Conservation (phyloP, 2,888 invertebrate genomes). For the Uropetala carovei region DNA sequence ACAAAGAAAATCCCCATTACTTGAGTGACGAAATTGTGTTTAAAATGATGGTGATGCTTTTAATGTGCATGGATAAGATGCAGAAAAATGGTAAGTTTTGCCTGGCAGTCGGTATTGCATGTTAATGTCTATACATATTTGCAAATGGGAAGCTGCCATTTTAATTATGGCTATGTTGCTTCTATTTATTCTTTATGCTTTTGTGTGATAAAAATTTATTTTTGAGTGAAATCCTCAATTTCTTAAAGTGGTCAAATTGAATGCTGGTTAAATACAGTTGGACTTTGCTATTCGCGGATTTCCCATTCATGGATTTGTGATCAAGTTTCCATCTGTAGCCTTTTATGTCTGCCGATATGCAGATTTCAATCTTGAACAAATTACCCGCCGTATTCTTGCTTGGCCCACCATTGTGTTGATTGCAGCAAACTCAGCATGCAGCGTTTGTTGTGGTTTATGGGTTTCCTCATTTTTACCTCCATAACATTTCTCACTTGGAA, state of each 20-base stretch:
- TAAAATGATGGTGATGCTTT: constrained; percentile 88
- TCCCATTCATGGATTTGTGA: neutral
- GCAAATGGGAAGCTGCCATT: neutral
- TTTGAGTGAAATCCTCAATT: neutral
- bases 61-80: constrained; percentile 88
- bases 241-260: neutral
- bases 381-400: too few relatives aligned
- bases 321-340: too few relatives aligned
- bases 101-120: neutral
- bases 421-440: too few relatives aligned
- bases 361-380: too few relatives aligned
- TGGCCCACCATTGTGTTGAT: too few relatives aligned
- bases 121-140: neutral
- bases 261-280: neutral
- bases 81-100: constrained; percentile 76
- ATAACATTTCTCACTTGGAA: too few relatives aligned
- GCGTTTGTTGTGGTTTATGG: too few relatives aligned
- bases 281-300: neutral
- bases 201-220: neutral
- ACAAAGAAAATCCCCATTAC: constrained; percentile 78
- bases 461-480: too few relatives aligned
- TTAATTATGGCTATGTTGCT: too few relatives aligned
- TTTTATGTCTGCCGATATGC: too few relatives aligned
- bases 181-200: neutral
- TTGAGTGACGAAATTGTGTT: constrained; percentile 85